phyloP scores from a whole-genome alignment of 2,888 invertebrate species.

The Lycocerus yunnanus region DNA sequence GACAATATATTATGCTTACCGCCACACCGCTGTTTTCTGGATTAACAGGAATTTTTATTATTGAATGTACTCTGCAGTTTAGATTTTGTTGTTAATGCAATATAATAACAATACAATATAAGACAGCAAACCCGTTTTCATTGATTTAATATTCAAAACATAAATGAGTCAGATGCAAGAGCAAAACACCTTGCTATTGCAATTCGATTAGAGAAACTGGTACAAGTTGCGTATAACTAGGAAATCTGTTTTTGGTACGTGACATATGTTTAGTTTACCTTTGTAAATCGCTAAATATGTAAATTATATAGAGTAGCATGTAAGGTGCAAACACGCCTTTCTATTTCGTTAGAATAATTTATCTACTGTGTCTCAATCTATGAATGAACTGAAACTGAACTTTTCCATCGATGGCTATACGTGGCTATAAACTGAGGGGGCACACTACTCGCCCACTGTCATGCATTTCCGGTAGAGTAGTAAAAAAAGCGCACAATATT shows the following conservation, averaged over 20 bases:
- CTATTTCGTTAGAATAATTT: constrained; percentile 43
- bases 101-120: neutral
- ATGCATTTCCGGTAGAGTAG: constrained; percentile 36
- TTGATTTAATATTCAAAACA: constrained; percentile 8
- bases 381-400: constrained; percentile 36
- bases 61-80: neutral
- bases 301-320: constrained; percentile 40
- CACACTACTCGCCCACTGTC: constrained; percentile 34
- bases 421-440: constrained; percentile 32
- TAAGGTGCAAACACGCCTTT: constrained; percentile 42
- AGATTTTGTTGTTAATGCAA: neutral
- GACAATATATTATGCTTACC: no score
- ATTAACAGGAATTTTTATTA: neutral
- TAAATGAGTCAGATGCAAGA: constrained; percentile 19
- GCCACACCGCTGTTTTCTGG: no score
- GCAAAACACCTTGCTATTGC: constrained; percentile 21
- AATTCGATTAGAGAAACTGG: constrained; percentile 16
- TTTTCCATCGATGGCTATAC: constrained; percentile 38
- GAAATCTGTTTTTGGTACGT: constrained; percentile 21
- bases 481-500: neutral
- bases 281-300: constrained; percentile 35
- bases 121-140: neutral
- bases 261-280: constrained; percentile 25
- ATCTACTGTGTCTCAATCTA: constrained; percentile 39
- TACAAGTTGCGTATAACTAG: constrained; percentile 18